A percentile compares a stretch with the other conserved stretches of the same genome.
These are phyloP conservation scores for Lates calcarifer DNA, from an alignment of 2,113 vertebrate genomes.

Conservation along the genomic window DNA sequence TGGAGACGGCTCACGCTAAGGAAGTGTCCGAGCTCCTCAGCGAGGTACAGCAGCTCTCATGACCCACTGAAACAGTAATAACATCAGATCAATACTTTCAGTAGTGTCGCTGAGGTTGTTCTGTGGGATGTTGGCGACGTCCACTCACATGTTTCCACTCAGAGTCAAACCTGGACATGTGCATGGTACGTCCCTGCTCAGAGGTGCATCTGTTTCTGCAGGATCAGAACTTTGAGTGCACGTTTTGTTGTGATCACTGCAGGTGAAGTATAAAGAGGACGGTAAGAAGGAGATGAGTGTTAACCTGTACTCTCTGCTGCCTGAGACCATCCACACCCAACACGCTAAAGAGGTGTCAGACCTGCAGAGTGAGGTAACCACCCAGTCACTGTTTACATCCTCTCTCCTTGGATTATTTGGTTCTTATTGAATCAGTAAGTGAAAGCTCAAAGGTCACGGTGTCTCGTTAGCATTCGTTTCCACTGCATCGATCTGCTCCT, in stretches of 20 bases:
- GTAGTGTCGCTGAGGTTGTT: too few relatives aligned
- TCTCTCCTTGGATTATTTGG: too few relatives aligned
- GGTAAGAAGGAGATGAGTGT: constrained; percentile 84
- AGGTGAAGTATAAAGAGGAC: constrained; percentile 72
- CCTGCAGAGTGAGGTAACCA: constrained; percentile 71
- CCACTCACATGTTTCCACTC: too few relatives aligned
- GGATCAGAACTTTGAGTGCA: neutral
- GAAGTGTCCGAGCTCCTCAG: constrained; percentile 78
- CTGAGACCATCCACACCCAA: constrained; percentile 89
- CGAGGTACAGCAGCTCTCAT: constrained; percentile 72
- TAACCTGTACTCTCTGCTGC: constrained; percentile 89
- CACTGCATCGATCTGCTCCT: neutral
- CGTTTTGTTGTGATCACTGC: neutral
- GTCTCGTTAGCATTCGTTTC: neutral
- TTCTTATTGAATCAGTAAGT: neutral
- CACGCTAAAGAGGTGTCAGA: constrained; percentile 84
- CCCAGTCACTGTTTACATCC: too few relatives aligned
- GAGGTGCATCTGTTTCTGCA: too few relatives aligned
- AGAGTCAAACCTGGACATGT: too few relatives aligned
- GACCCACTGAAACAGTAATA: too few relatives aligned
- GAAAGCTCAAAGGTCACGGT: too few relatives aligned
- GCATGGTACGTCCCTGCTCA: too few relatives aligned
- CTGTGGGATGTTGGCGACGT: too few relatives aligned
- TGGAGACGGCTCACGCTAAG: constrained; percentile 90
- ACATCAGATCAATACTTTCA: too few relatives aligned